Percentiles rank a stretch among this genome's conserved stretches.
These are phyloP conservation scores for Hyles lineata DNA, from an alignment of 2,888 invertebrate genomes.

Conservation along the genomic window DNA sequence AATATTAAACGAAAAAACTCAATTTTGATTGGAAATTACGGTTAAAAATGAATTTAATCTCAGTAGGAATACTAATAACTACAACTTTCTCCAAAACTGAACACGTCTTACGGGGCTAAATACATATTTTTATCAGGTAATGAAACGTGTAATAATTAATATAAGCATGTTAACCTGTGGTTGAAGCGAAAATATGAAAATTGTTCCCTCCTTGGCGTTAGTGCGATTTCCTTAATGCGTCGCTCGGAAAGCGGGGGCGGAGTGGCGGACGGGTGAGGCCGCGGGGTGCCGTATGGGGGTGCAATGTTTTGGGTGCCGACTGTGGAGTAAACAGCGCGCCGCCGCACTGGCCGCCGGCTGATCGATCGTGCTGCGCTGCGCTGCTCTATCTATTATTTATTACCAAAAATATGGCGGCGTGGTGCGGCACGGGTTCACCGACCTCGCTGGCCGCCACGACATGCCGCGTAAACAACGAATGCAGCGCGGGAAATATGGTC, in stretches of 20 bases:
- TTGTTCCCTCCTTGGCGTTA: background rate
- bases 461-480: slow-evolving; percentile 74
- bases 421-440: slow-evolving; percentile 73
- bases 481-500: slow-evolving; percentile 71
- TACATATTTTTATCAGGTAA: background rate
- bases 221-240: slow-evolving; percentile 36
- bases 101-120: background rate
- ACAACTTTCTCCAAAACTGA: background rate
- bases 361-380: slow-evolving; percentile 78
- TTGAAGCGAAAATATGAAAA: slow-evolving; percentile 13
- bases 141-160: background rate
- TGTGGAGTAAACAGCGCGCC: slow-evolving; percentile 58
- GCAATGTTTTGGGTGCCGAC: slow-evolving; percentile 71
- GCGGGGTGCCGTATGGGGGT: slow-evolving; percentile 67
- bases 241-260: slow-evolving; percentile 39
- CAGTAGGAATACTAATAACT: background rate
- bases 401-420: slow-evolving; percentile 81
- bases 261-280: slow-evolving; percentile 59
- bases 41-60: no score
- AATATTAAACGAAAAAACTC: no score
- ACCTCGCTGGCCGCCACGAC: slow-evolving; percentile 61
- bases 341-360: slow-evolving; percentile 68
- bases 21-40: no score
- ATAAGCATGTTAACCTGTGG: background rate
- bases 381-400: slow-evolving; percentile 80